Base-by-base conservation (phyloP, 2,888 invertebrate genomes). In the Abrostola triplasia region DNA sequence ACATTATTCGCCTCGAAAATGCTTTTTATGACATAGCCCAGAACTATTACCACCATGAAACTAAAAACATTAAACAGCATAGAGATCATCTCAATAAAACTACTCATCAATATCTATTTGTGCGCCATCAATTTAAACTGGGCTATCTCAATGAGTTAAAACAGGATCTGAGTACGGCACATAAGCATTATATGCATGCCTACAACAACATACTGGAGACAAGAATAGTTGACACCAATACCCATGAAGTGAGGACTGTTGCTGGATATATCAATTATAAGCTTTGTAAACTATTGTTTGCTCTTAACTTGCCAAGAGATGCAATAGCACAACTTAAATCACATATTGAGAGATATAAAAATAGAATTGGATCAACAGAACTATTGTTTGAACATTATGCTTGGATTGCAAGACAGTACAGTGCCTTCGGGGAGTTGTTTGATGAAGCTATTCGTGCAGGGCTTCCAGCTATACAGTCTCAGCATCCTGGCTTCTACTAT, bases 401-500 rank as follows among this genome's bases (percentile, higher is more conserved):
- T 5, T 99, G 99, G 99, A 96, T 99, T 88, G 97, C 98, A 13
- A 97, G 97, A 93, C 99, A 99, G 96, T 99, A 96, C 84, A 96
- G 96, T 87, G 95, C 97, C 66, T 99, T 99, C 95, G 99, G 98
- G 47, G 99, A 99, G 85, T 95, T 99, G 67, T 99, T 99, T 95
- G 98, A 99, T 92, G 98, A 98, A 89, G 99, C 99, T 12, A 98
- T 99, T 37, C 96, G 97, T 80, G 96, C 97, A 77, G 99, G 99
- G 5, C 95, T 99, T 68, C 98, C 98, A 1, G 98, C 99, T 1
- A 96, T 99, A 64, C 99, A 99, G 89, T 98, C 98, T 0, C 98
- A 99, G 85, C 99, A 99, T 93, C 99, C 99, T 5, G 99, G 99
- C 5, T 98, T 99, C 88, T 99, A 99, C 92, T 99, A 98, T 87